Evolutionary conservation across 37 sponge, comb jelly and placozoan genomes (phyloP), one percentile per base, ranked within the genome.

Genomic region (Theonella swinhoei): DNA sequence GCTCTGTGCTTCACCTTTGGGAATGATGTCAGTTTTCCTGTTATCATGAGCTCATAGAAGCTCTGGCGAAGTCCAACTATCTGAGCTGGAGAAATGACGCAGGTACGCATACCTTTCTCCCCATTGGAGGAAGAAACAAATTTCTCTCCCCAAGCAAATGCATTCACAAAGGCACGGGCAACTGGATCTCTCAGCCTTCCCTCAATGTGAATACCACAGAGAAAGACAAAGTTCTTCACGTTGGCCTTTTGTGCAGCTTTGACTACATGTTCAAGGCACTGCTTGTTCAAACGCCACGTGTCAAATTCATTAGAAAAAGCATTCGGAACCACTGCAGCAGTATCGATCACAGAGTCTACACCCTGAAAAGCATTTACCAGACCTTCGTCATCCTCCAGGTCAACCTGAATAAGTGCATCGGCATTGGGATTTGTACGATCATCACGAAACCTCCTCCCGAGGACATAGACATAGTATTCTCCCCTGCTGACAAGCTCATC

Each of bases 361-460:
- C 86, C 88, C 33, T 82, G 75, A 34, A 93, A 67, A 0, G 90
- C 90, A 4, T 54, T 79, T 2, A 82, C 80, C 20, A 93, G 68
- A 30, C 83, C 83, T 30, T 88, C 93, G 30, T 81, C 64, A 70
- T 93, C 90, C 68, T 40, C 34, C 83, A 93, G 32, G 74, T 93
- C 93, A 29, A 93, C 90, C 42, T 89, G 89, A 35, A 93, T 83
- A 47, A 78, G 79, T 8, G 84, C 88, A 43, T 85, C 90, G 2
- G 84, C 89, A 64, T 72, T 59, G 2, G 87, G 83, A 62, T 82
- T 86, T 26, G 78, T 75, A 72, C 87, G 42, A n/a, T 75, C 73
- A 25, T 74, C 58, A 3, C 62, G 71, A 58, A 89, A 83, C 61
- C 37, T 84, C 3, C 93, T 80, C 14, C 93, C 87, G 37, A 93